These are phyloP conservation scores for Craseonycteris thonglongyai DNA, from an alignment of 2,113 vertebrate genomes.

Conservation along the genomic window DNA sequence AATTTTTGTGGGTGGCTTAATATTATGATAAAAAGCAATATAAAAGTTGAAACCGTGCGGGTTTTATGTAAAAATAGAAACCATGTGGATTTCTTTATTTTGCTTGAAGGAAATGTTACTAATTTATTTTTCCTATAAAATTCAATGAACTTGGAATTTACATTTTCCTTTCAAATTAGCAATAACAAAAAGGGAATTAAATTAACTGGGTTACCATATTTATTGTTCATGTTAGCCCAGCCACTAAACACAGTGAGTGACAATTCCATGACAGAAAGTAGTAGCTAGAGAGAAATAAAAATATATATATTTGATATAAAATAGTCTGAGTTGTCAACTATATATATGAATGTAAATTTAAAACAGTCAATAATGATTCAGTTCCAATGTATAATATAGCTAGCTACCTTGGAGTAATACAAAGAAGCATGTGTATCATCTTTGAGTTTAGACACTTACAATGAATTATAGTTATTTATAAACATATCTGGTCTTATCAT, in stretches of 20 bases:
- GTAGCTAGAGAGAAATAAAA: background rate
- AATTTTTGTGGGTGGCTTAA: conserved; percentile 58
- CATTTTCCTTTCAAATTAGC: conserved; percentile 47
- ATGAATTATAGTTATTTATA: background rate
- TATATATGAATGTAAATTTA: background rate
- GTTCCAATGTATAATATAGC: background rate
- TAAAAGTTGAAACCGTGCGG: conserved; percentile 43
- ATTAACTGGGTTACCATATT: background rate
- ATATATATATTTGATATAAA: background rate
- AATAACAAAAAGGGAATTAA: conserved; percentile 37
- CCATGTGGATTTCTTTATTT: conserved; percentile 23
- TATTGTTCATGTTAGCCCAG: conserved; percentile 21
- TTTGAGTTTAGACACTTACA: background rate
- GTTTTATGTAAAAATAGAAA: conserved; percentile 53
- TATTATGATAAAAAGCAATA: conserved; percentile 56
- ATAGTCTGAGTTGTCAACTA: background rate
- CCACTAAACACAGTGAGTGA: background rate
- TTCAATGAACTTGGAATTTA: conserved; percentile 42
- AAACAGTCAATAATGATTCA: background rate
- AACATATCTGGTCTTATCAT: background rate
- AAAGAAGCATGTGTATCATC: background rate
- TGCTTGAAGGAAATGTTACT: conserved; percentile 53
- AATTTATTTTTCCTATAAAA: conserved; percentile 53
- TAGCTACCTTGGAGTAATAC: background rate
- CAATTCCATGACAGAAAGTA: conserved; percentile 13